Conservation (phyloP, 1,140 invertebrate genomes). For the Drosophila neocordata region DNA sequence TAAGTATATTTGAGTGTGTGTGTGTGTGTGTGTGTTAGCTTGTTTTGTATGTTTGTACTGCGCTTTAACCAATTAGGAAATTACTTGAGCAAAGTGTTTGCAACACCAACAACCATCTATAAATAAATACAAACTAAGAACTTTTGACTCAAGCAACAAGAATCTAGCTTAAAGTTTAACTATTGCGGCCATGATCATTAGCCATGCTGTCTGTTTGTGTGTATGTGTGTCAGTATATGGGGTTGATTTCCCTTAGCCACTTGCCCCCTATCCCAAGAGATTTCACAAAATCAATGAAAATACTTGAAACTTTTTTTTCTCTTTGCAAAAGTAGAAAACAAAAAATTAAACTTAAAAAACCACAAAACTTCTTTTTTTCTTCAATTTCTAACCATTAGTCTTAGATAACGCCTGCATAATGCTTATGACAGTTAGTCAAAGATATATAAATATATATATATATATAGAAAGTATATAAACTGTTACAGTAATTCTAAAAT, state of each 20-base stretch:
- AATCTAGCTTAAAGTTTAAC: constrained; percentile 33
- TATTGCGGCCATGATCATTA: constrained; percentile 29
- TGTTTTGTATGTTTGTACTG: constrained; percentile 31
- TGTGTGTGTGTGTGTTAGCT: constrained; percentile 11
- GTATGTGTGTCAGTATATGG: too few species aligned
- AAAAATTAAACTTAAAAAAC: background rate
- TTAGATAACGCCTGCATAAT: too few species aligned
- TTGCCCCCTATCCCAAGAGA: background rate
- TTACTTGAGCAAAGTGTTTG: constrained; percentile 63
- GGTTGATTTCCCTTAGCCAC: background rate
- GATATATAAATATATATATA: too few species aligned
- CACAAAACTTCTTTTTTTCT: constrained; percentile 8
- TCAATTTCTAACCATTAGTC: background rate
- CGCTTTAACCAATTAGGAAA: constrained; percentile 71
- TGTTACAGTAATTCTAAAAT: too few species aligned
- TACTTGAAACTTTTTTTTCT: constrained; percentile 47
- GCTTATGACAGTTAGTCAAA: too few species aligned
- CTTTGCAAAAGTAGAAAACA: constrained; percentile 1
- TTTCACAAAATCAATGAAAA: constrained; percentile 41
- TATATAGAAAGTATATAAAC: too few species aligned
- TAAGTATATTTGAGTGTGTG: background rate
- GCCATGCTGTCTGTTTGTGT: constrained; percentile 9
- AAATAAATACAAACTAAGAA: constrained; percentile 32
- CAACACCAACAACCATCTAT: constrained; percentile 27
- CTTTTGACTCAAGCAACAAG: constrained; percentile 29